Evolutionary conservation across 2,888 invertebrate species (phyloP), one percentile per base, ranked within the genome.

Genomic region (Drosophila mulleri): DNA sequence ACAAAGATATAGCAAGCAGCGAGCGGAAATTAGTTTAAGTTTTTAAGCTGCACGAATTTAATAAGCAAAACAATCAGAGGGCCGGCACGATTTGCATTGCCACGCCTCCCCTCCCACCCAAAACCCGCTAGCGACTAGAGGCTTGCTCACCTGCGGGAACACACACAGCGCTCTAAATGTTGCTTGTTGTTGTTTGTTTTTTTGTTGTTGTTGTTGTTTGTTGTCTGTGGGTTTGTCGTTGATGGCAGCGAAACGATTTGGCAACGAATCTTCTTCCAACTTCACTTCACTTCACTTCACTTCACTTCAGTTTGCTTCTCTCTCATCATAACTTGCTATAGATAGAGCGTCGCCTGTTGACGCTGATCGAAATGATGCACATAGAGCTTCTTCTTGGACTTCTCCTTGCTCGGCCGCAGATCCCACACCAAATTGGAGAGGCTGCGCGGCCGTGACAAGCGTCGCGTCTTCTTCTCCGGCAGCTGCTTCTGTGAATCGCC

Each of bases 401-500:
- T 93, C 86, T 93, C 93, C 90, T 93, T 93, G 85, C 92, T 92
- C 77, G 93, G 93, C 80, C 93, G 88, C 77, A 95, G 91, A 92
- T 97, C 97, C 97, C 97, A 97, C 75, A 97, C 97, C 89, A 98
- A 94, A 93, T 97, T 97, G 73, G 97, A 97, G 90, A 98, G 94
- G 70, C 97, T 97, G 83, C 97, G 95, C 60, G 97, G 97, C 91
- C 97, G 95, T 86, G 96, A 96, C 70, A 98, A 92, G 89, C 96
- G 96, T 83, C 97, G 94, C 60, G 96, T 96, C 90, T 96, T 94
- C 92, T 97, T 97, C 90, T 97, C 97, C 62, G 97, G 97, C 89
- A 97, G 94, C 91, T 97, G 94, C 91, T 97, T 97, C 70, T 91
- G 91, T 6, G 97, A 97, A 92, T 97, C 97, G 3, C 97, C 97